Evolutionary conservation across 2,797 vertebrate genomes (phyloP).

Genomic region (Ctenopoma kingsleyae): DNA sequence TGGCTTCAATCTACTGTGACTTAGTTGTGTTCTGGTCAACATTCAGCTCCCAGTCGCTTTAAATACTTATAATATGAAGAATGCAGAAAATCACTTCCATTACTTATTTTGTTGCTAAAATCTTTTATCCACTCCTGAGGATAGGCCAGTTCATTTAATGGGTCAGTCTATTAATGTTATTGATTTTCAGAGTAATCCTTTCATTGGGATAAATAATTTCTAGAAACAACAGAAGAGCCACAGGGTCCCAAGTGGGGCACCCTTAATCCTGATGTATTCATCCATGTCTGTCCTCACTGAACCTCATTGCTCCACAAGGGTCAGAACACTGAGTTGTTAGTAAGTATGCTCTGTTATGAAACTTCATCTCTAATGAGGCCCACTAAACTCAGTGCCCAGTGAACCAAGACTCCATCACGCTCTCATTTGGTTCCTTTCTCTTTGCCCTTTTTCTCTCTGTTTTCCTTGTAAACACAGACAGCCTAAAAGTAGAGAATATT

Average conservation of each 20-base stretch:
- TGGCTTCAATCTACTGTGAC: neutral
- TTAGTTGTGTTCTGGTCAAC: conserved; percentile 15
- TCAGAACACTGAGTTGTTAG: conserved; percentile 54
- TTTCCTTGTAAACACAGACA: neutral
- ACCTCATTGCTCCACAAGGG: conserved; percentile 36
- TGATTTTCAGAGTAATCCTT: conserved; percentile 49
- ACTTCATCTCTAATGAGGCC: conserved; percentile 72
- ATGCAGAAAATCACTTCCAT: conserved; percentile 13
- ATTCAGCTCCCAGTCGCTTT: neutral
- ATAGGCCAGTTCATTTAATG: conserved; percentile 29
- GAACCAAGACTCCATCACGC: conserved; percentile 52
- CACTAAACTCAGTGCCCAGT: conserved; percentile 59
- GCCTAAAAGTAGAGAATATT: neutral
- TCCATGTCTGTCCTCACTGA: conserved; percentile 40
- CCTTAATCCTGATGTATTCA: conserved; percentile 47
- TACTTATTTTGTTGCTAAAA: conserved; percentile 12
- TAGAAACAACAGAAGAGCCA: conserved; percentile 30
- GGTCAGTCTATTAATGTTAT: conserved; percentile 51
- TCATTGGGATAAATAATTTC: conserved; percentile 39
- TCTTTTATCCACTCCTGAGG: conserved; percentile 18
- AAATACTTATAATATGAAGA: neutral
- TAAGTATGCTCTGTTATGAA: conserved; percentile 61
- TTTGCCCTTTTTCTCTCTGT: conserved; percentile 13
- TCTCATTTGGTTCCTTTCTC: conserved; percentile 40
- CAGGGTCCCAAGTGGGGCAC: conserved; percentile 33